These are phyloP conservation scores for Crax fasciolata DNA, from an alignment of 2,797 vertebrate species.

Conservation along the genomic window DNA sequence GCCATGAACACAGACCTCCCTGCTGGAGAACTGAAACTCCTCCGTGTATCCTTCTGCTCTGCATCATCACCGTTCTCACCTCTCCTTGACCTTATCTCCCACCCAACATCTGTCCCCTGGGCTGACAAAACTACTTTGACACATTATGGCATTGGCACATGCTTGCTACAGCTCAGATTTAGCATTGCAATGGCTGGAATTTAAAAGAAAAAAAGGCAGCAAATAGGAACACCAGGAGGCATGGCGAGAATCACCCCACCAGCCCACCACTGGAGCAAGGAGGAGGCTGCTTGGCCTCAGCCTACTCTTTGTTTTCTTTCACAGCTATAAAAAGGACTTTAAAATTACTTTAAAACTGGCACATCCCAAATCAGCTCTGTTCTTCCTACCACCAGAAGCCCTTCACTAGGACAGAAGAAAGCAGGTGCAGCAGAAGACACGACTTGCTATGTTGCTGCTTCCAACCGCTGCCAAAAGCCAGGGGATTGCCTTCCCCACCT, in stretches of 20 bases:
- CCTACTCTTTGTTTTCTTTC: neutral
- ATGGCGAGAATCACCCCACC: neutral
- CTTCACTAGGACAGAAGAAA: neutral
- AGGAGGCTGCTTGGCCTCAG: neutral
- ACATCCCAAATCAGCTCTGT: neutral
- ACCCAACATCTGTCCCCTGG: neutral
- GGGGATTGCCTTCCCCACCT: neutral
- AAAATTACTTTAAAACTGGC: neutral
- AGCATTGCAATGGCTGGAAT: neutral
- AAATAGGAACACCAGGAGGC: slow-evolving; percentile 1
- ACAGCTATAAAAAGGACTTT: neutral
- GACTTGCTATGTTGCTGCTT: neutral
- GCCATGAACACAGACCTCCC: neutral
- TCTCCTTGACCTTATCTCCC: neutral
- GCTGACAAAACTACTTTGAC: neutral
- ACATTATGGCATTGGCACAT: neutral
- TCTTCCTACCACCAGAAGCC: neutral
- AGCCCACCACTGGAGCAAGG: neutral
- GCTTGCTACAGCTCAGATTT: neutral
- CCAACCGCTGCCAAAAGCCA: neutral
- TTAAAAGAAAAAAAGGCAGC: neutral
- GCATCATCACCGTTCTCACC: neutral
- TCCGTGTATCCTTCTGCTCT: neutral
- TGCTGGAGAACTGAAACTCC: neutral
- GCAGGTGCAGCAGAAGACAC: neutral